phyloP scores from a whole-genome alignment of 1,140 invertebrate genomes.

The Asbolus verrucosus region DNA sequence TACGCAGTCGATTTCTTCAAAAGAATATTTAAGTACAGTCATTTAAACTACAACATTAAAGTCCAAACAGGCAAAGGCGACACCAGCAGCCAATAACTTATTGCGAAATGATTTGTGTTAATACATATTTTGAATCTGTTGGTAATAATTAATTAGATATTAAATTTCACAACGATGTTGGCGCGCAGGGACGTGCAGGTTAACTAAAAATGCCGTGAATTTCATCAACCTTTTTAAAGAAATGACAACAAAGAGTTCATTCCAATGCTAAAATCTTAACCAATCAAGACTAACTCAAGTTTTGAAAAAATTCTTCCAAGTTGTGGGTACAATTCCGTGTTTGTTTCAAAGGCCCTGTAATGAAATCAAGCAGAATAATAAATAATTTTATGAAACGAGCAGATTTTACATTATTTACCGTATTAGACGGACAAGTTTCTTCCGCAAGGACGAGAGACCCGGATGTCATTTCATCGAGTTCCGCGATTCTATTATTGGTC shows the following conservation, averaged over 20 bases:
- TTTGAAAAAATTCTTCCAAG: background rate
- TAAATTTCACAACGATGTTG: constrained; percentile 19
- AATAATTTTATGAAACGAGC: constrained; percentile 23
- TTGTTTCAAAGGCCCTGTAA: background rate
- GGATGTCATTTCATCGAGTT: constrained; percentile 13
- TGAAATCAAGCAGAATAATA: constrained; percentile 2
- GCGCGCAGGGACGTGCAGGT: background rate
- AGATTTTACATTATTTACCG: constrained; percentile 31
- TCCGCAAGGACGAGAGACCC: constrained; percentile 34
- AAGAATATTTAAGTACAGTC: too few relatives aligned
- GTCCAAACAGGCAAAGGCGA: too few relatives aligned
- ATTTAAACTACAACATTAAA: too few relatives aligned
- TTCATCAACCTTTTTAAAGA: constrained; percentile 23
- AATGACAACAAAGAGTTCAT: constrained; percentile 29
- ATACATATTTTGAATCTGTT: too few relatives aligned
- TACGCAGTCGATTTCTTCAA: too few relatives aligned
- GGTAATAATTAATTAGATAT: too few relatives aligned
- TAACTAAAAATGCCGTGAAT: constrained; percentile 30
- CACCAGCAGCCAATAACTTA: too few relatives aligned
- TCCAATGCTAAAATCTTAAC: background rate
- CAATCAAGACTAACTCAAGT: background rate
- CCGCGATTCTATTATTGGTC: background rate
- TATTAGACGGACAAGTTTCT: constrained; percentile 38
- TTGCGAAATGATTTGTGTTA: too few relatives aligned
- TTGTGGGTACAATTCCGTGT: background rate